Evolutionary conservation across 2,797 vertebrate genomes (phyloP).

Genomic region (Falco cherrug): DNA sequence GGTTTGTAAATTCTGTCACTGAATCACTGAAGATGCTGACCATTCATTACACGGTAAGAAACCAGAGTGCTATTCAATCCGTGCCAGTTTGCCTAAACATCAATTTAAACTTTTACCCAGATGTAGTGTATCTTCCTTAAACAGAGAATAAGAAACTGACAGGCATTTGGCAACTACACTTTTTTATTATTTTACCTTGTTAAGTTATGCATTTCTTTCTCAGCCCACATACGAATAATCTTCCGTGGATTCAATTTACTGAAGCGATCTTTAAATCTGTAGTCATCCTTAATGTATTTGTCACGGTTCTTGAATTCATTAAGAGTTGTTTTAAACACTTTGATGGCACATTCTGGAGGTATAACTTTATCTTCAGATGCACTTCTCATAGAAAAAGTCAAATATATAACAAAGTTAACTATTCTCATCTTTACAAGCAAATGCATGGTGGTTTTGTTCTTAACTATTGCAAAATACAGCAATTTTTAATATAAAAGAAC

Average conservation of each 20-base stretch:
- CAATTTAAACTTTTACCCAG: not conserved
- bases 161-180: not conserved
- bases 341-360: slow-evolving; percentile 92
- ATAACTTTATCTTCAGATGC: slow-evolving; percentile 80
- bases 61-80: not conserved
- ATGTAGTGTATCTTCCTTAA: not conserved
- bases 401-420: not conserved
- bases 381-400: slow-evolving; percentile 38
- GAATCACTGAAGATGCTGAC: not conserved
- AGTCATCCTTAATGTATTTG: slow-evolving; percentile 98
- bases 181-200: slow-evolving; percentile 79
- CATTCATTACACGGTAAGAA: not conserved
- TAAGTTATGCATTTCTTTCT: slow-evolving; percentile 98
- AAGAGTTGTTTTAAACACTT: slow-evolving; percentile 97
- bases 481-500: not conserved
- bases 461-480: not conserved
- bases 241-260: slow-evolving; percentile 97
- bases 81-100: not conserved
- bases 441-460: not conserved
- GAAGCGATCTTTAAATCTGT: slow-evolving; percentile 97
- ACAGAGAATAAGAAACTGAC: not conserved
- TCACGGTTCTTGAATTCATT: slow-evolving; percentile 98
- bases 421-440: not conserved
- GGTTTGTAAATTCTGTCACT: not conserved
- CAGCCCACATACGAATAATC: slow-evolving; percentile 97